phyloP scores from a whole-genome alignment of 2,888 invertebrate genomes.

The Gortyna flavago region DNA sequence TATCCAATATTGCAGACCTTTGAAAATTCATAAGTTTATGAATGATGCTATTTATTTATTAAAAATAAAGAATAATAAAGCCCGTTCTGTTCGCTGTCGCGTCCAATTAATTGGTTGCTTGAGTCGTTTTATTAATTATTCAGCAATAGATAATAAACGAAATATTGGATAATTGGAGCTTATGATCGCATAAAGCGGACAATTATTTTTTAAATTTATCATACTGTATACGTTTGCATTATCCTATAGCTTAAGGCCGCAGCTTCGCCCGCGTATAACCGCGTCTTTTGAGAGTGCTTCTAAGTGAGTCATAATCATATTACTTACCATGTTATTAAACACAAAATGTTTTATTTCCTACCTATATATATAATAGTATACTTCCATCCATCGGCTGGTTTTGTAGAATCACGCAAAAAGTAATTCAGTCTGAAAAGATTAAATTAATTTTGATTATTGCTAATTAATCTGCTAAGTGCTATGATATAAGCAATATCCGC shows the following conservation, averaged over 20 bases:
- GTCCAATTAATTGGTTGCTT: slow-evolving; percentile 21
- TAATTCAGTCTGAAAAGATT: neutral
- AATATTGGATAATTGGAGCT: slow-evolving; percentile 30
- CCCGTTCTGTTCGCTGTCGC: neutral
- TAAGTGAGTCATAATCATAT: slow-evolving; percentile 32
- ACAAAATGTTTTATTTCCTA: neutral
- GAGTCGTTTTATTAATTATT: slow-evolving; percentile 28
- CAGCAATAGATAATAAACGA: neutral
- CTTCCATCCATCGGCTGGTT: neutral
- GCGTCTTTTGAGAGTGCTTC: slow-evolving; percentile 18
- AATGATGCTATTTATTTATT: slow-evolving; percentile 14
- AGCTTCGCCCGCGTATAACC: no score
- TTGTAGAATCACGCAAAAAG: neutral
- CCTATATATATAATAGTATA: no score
- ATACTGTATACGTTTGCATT: neutral
- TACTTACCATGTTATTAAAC: slow-evolving; percentile 3
- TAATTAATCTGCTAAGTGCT: neutral
- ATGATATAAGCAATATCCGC: neutral
- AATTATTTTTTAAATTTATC: slow-evolving; percentile 24
- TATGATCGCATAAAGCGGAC: slow-evolving; percentile 12
- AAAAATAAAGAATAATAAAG: slow-evolving; percentile 17
- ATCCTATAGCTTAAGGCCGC: neutral
- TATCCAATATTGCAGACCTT: slow-evolving; percentile 2
- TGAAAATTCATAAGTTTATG: slow-evolving; percentile 1
- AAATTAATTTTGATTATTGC: neutral